phyloP scores from a whole-genome alignment of 2,797 vertebrate genomes.

The Silurus aristotelis region DNA sequence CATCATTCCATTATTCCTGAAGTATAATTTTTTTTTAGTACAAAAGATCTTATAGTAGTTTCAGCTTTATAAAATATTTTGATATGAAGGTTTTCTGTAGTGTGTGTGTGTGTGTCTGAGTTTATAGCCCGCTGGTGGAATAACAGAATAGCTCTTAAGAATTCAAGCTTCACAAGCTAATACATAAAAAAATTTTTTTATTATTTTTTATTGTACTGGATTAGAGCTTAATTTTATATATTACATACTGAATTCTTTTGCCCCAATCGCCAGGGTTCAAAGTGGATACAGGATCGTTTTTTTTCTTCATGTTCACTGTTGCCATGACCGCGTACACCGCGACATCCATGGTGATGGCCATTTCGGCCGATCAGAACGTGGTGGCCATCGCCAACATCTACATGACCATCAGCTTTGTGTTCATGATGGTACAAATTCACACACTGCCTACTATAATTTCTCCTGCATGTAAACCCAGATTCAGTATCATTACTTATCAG shows the following conservation, averaged over 20 bases:
- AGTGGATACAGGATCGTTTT: constrained; percentile 73
- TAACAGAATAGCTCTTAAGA: neutral
- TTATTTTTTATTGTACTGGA: too few relatives aligned
- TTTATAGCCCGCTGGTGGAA: neutral
- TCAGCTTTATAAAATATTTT: too few relatives aligned
- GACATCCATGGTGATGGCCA: constrained; percentile 85
- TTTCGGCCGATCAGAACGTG: constrained; percentile 85
- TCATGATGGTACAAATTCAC: constrained; percentile 84
- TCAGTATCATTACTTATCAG: neutral
- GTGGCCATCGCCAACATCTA: constrained; percentile 85
- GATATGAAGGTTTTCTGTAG: too few relatives aligned
- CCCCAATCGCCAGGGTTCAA: constrained; percentile 77
- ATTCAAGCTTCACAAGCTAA: too few relatives aligned
- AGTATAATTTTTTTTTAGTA: too few relatives aligned
- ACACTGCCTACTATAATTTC: neutral
- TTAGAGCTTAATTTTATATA: too few relatives aligned
- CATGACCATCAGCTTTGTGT: constrained; percentile 83
- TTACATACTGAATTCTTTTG: too few relatives aligned
- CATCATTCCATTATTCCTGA: too few relatives aligned
- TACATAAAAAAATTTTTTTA: too few relatives aligned
- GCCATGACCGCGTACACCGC: constrained; percentile 81
- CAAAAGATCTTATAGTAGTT: too few relatives aligned
- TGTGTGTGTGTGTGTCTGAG: too few relatives aligned
- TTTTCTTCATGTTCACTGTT: constrained; percentile 83
- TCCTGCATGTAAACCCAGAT: neutral